Conservation (phyloP, 2,113 vertebrate genomes). For the Panthera leo region DNA sequence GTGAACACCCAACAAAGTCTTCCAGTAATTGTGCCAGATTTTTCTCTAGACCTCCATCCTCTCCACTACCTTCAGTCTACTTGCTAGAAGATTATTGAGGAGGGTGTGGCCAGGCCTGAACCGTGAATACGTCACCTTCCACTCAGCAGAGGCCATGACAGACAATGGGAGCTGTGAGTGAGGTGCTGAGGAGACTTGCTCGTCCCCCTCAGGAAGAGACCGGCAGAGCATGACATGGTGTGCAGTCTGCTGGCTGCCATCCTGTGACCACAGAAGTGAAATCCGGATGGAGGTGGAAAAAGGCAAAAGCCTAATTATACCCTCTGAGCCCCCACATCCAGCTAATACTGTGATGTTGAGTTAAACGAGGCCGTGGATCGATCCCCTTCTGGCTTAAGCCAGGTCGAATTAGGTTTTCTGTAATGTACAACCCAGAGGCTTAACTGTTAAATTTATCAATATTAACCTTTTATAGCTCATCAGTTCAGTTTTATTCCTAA, state of each 20-base stretch:
- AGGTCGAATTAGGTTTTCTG: not conserved
- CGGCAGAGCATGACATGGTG: not conserved
- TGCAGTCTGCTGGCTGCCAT: not conserved
- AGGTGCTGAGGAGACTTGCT: not conserved
- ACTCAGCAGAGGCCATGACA: not conserved
- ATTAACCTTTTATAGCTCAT: not conserved
- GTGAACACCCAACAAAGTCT: not conserved
- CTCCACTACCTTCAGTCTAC: not conserved
- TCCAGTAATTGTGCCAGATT: not conserved
- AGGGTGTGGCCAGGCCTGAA: accelerated
- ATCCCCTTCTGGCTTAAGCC: not conserved
- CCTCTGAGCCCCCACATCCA: not conserved
- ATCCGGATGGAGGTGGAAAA: not conserved
- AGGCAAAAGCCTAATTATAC: too few species aligned
- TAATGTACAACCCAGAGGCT: not conserved
- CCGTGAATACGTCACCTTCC: not conserved
- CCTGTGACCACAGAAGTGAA: not conserved
- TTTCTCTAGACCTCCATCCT: not conserved
- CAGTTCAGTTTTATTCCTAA: not conserved
- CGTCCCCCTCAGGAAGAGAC: not conserved
- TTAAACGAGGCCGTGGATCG: not conserved
- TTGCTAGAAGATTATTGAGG: not conserved
- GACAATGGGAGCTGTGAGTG: accelerated
- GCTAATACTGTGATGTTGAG: too few species aligned
- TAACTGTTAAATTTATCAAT: not conserved